Evolutionary conservation across 2,113 vertebrate genomes (phyloP).

Genomic region (Apaloderma vittatum): DNA sequence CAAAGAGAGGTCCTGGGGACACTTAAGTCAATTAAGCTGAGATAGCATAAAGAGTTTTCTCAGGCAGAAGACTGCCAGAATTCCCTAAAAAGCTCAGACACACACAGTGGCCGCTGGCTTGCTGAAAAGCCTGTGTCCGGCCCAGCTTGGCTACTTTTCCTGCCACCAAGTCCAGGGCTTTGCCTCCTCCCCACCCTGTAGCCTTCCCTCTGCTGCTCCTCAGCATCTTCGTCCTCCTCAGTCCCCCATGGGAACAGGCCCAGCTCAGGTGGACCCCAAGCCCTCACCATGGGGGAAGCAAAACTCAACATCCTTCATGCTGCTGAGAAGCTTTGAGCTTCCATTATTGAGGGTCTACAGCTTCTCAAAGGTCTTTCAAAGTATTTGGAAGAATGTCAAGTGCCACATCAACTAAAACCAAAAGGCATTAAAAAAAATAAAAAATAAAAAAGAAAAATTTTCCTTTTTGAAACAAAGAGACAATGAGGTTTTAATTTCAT

Average conservation of each 20-base stretch:
- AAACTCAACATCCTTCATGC: background rate
- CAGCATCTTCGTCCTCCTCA: background rate
- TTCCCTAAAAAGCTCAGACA: background rate
- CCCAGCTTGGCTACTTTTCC: background rate
- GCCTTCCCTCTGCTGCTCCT: background rate
- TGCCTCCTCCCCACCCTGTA: background rate
- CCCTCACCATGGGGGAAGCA: background rate
- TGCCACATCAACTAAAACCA: background rate
- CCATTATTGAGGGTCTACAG: background rate
- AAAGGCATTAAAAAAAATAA: background rate
- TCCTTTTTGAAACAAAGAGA: background rate
- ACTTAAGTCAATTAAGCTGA: too few species aligned
- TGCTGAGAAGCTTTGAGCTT: background rate
- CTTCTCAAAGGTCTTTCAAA: background rate
- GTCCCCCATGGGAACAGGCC: accelerated
- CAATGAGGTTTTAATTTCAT: background rate
- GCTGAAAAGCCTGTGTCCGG: background rate
- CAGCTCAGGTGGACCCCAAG: background rate
- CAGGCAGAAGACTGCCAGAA: background rate
- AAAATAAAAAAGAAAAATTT: too few species aligned
- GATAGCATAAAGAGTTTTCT: background rate
- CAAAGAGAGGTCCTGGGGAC: too few species aligned
- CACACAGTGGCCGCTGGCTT: background rate
- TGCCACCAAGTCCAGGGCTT: accelerated
- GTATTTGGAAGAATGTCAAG: background rate